Base-by-base conservation (phyloP, 2,888 invertebrate genomes). In the Eurytoma californica region DNA sequence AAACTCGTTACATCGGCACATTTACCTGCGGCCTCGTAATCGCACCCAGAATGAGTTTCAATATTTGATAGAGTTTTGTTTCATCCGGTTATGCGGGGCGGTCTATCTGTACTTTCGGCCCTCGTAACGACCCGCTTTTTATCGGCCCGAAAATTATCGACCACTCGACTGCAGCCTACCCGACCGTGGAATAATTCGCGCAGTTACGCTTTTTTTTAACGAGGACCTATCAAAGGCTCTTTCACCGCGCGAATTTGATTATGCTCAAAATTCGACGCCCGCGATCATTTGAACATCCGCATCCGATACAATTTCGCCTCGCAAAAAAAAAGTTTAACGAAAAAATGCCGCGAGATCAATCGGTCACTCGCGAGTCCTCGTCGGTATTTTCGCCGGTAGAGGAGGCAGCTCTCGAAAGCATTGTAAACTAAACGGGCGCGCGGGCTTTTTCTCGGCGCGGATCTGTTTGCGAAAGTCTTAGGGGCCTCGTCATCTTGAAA, bases 31-130 rank as follows among this genome's bases (percentile, higher is more conserved):
- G 74, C 70, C 39, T 18, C 16, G 80, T 84, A 83, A 84, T 84
- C 81, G 82, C 58, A 69, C 47, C 82, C 78, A 75, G 82, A 83
- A 82, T 84, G 83, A 84, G 82, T 81, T 84, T 83, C 83, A 84
- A 85, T 85, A 84, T 85, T 85, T 84, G 85, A 85, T 83, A 83
- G 79, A 82, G 79, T 81, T 82, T 80, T 79, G 70, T 79, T 77
- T 63, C 77, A 57, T 20, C 58, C 51, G 63, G 57, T 74, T 70
- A 73, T 68, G 72, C 73, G 20, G 20, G 30, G 53, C 55, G 47
- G 14, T 13, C n/a, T 63, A 55, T 28, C 60, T 58, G 47, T 39
- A 16, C 55, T 70, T n/a, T n/a, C 14, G 3, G n/a, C 24, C 13
- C 47, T 61, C 57, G 7, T 68, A 76, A 68, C 61, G 55, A 72